A percentile compares a stretch with the other conserved stretches of the same genome.
These are phyloP conservation scores for Diadophis punctatus DNA, from an alignment of 2,113 vertebrate species.

Conservation along the genomic window DNA sequence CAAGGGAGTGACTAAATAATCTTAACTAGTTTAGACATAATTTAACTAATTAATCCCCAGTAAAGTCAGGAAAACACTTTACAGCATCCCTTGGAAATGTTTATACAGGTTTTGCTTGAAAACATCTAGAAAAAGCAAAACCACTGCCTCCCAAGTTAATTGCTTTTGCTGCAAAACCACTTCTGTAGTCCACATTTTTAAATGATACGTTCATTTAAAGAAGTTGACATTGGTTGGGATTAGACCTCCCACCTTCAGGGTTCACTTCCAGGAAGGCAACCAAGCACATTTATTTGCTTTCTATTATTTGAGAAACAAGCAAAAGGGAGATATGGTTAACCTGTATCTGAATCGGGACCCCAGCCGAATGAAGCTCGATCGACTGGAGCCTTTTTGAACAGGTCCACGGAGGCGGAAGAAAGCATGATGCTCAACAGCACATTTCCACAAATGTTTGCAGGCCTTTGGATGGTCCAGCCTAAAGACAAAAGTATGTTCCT, in stretches of 20 bases:
- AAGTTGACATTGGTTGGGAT: background rate
- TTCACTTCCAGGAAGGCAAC: background rate
- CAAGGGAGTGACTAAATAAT: background rate
- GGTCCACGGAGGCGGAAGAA: conserved; percentile 95
- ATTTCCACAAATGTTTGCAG: conserved; percentile 98
- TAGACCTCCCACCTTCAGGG: background rate
- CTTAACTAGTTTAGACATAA: background rate
- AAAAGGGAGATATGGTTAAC: conserved; percentile 51
- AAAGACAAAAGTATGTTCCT: conserved; percentile 98
- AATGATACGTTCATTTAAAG: background rate
- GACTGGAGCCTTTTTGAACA: conserved; percentile 83
- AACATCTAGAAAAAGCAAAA: background rate
- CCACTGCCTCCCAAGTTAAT: background rate
- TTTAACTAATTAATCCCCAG: background rate
- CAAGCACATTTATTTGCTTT: background rate
- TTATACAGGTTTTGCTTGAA: background rate
- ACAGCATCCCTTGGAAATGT: background rate
- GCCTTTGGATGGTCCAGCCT: conserved; percentile 96
- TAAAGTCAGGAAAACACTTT: background rate
- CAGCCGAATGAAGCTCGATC: conserved; percentile 89
- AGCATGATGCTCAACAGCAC: conserved; percentile 95
- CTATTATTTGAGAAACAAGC: background rate
- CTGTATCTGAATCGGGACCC: conserved; percentile 97
- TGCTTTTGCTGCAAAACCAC: background rate
- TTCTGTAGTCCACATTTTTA: background rate